Evolutionary conservation across 2,797 vertebrate genomes (phyloP).

Genomic region (Anguilla pacifica): DNA sequence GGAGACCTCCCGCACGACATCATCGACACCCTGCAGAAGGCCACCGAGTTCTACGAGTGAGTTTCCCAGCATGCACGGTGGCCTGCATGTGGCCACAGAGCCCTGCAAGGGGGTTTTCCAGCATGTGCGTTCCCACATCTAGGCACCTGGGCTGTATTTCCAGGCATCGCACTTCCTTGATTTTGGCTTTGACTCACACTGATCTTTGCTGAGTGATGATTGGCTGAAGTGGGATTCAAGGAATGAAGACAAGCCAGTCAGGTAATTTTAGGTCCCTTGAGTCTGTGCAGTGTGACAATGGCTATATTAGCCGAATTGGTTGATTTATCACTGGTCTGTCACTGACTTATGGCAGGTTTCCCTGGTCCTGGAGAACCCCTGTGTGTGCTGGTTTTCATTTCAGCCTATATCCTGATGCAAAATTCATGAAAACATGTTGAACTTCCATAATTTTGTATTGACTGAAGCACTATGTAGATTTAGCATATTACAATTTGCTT

Average conservation of each 20-base stretch:
- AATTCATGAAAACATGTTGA: neutral
- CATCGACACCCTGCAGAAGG: slow-evolving; percentile 84
- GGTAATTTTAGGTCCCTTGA: no score
- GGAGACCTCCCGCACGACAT: slow-evolving; percentile 84
- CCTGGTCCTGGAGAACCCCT: neutral
- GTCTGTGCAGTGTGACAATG: no score
- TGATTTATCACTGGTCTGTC: no score
- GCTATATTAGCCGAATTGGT: no score
- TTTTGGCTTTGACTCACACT: neutral
- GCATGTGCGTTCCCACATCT: neutral
- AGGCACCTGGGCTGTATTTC: neutral
- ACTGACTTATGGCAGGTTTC: neutral
- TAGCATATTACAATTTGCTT: neutral
- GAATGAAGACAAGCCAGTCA: neutral
- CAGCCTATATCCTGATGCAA: no score
- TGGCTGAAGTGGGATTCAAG: neutral
- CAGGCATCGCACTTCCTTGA: neutral
- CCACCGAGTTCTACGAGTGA: slow-evolving; percentile 93
- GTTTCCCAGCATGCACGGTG: slow-evolving; percentile 50
- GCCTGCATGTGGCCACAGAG: neutral
- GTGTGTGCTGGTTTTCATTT: no score
- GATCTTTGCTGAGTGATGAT: neutral
- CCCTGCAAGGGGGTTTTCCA: neutral
- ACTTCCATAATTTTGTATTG: neutral
- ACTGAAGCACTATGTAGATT: neutral